Conservation (phyloP, 1,140 invertebrate genomes). For the Megalopta genalis region DNA sequence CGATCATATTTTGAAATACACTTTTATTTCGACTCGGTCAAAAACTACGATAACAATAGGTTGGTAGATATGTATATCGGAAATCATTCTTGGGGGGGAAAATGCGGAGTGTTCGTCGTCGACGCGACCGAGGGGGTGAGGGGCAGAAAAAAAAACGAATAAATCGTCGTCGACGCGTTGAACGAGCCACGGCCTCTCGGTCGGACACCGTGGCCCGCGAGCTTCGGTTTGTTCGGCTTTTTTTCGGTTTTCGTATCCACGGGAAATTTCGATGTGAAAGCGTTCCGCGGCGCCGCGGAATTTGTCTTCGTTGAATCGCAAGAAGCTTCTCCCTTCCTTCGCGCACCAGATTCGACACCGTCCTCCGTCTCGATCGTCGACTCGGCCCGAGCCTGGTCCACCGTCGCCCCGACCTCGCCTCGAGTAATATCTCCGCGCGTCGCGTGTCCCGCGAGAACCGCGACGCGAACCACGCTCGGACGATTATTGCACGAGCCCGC, state of each 20-base stretch:
- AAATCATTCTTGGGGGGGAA: constrained; percentile 67
- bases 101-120: constrained; percentile 49
- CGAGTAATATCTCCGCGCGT: background rate
- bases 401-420: constrained; percentile 1
- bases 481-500: constrained; percentile 60
- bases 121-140: constrained; percentile 11
- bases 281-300: constrained; percentile 25
- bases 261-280: constrained; percentile 60
- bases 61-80: constrained; percentile 78
- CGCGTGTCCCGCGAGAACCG: constrained; percentile 12
- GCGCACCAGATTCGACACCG: constrained; percentile 19
- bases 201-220: constrained; percentile 23
- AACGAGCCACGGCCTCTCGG: constrained; percentile 16
- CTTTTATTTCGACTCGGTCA: constrained; percentile 78
- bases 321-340: constrained; percentile 12
- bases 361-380: constrained; percentile 39
- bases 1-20: constrained; percentile 77
- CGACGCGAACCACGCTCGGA: constrained; percentile 11
- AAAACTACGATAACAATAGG: constrained; percentile 80
- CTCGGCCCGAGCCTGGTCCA: constrained; percentile 28
- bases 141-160: constrained; percentile 39
- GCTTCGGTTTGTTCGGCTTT: constrained; percentile 1
- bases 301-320: constrained; percentile 20
- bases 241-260: constrained; percentile 44
- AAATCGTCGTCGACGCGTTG: constrained; percentile 43